Percentiles rank a stretch among this genome's conserved stretches.
These are phyloP conservation scores for Melinopterus prodromus DNA, from an alignment of 2,888 invertebrate genomes.

Conservation along the genomic window DNA sequence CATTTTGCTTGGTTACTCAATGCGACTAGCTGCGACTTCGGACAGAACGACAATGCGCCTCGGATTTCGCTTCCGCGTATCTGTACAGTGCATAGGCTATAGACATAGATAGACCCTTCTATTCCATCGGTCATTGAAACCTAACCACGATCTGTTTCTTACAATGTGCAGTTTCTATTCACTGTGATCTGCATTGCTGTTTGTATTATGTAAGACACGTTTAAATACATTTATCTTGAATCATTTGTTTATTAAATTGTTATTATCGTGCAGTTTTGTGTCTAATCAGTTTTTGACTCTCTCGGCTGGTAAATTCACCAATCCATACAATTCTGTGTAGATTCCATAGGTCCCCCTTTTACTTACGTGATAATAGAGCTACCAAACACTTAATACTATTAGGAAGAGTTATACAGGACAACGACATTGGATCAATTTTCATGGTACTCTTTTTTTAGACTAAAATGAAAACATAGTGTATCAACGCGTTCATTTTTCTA, in stretches of 20 bases:
- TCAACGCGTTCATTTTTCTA: too few species aligned
- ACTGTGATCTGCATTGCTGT: not conserved
- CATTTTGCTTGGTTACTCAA: not conserved
- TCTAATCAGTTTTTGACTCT: too few species aligned
- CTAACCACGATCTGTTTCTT: not conserved
- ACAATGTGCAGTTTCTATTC: not conserved
- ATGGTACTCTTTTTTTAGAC: too few species aligned
- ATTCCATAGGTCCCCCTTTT: too few species aligned
- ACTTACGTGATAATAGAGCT: too few species aligned
- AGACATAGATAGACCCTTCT: not conserved
- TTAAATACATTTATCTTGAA: not conserved
- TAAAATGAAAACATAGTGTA: too few species aligned
- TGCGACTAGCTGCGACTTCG: not conserved
- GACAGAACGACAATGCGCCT: not conserved
- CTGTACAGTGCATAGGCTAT: not conserved
- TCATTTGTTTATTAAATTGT: not conserved
- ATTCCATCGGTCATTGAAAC: not conserved
- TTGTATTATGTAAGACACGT: not conserved
- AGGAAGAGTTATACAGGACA: too few species aligned
- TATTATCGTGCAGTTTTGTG: too few species aligned
- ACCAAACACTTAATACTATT: too few species aligned
- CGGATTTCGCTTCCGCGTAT: slow-evolving; percentile 4
- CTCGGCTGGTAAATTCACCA: too few species aligned
- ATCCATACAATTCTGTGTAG: too few species aligned
- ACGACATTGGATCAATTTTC: too few species aligned